Evolutionary conservation across 2,797 vertebrate species (phyloP).

Genomic region (Hafferia zeledoni): DNA sequence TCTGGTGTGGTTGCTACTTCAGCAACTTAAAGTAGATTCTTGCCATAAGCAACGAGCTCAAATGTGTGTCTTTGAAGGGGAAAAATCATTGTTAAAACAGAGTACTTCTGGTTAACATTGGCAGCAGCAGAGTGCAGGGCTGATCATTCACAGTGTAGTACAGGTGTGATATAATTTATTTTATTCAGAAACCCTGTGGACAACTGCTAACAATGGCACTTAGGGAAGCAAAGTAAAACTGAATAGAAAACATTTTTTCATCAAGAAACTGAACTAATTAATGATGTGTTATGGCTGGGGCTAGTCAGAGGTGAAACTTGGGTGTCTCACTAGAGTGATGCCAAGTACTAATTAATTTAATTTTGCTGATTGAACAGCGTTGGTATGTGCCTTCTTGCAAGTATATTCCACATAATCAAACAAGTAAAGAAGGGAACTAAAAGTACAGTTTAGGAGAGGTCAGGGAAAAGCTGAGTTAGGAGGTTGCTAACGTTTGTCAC

Average conservation of each 20-base stretch:
- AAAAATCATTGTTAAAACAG: neutral
- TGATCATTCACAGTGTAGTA: neutral
- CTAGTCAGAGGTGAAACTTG: neutral
- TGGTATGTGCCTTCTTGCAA: neutral
- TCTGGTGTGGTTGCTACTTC: neutral
- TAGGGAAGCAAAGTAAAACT: neutral
- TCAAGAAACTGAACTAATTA: neutral
- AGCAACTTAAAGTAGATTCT: conserved; percentile 30
- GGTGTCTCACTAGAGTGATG: neutral
- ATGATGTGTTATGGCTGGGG: neutral
- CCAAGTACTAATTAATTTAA: conserved; percentile 10
- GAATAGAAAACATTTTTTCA: neutral
- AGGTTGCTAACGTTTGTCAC: neutral
- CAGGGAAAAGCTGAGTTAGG: neutral
- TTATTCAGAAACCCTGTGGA: neutral
- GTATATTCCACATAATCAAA: neutral
- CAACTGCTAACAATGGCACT: neutral
- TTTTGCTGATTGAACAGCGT: neutral
- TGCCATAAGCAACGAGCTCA: neutral
- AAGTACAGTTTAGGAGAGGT: neutral
- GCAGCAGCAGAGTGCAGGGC: neutral
- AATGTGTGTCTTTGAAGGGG: neutral
- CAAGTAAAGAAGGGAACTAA: neutral
- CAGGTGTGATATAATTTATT: neutral
- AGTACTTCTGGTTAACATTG: neutral